These are phyloP conservation scores for Melanitta fusca DNA, from an alignment of 2,797 vertebrate species.

Conservation along the genomic window DNA sequence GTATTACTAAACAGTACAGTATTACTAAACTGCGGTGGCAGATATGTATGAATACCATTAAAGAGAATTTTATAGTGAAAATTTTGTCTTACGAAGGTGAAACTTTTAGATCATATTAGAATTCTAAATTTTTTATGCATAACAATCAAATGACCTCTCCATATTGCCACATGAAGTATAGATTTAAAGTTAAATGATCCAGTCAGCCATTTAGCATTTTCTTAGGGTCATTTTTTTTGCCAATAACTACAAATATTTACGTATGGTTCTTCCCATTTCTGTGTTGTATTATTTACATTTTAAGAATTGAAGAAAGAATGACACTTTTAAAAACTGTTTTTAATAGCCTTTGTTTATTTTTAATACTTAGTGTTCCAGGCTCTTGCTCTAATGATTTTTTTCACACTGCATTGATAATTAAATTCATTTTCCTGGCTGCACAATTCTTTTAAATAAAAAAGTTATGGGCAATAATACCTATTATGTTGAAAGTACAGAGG, in stretches of 20 bases:
- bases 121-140: constrained; percentile 82
- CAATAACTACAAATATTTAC: constrained; percentile 70
- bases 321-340: constrained; percentile 79
- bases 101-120: constrained; percentile 79
- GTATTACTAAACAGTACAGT: background rate
- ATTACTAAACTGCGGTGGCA: constrained; percentile 13
- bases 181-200: constrained; percentile 83
- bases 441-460: constrained; percentile 85
- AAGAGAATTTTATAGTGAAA: constrained; percentile 80
- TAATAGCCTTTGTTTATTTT: constrained; percentile 86
- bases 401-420: constrained; percentile 88
- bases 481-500: constrained; percentile 76
- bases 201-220: constrained; percentile 81
- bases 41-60: constrained; percentile 63
- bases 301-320: constrained; percentile 75
- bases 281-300: constrained; percentile 83
- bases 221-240: constrained; percentile 76
- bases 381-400: constrained; percentile 87
- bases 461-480: constrained; percentile 84
- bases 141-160: constrained; percentile 80
- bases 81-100: constrained; percentile 83
- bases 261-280: constrained; percentile 48
- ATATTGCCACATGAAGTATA: constrained; percentile 79
- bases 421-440: constrained; percentile 87
- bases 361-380: constrained; percentile 83